Conservation (phyloP, 2,888 invertebrate species). For the Odontocolon sp. region DNA sequence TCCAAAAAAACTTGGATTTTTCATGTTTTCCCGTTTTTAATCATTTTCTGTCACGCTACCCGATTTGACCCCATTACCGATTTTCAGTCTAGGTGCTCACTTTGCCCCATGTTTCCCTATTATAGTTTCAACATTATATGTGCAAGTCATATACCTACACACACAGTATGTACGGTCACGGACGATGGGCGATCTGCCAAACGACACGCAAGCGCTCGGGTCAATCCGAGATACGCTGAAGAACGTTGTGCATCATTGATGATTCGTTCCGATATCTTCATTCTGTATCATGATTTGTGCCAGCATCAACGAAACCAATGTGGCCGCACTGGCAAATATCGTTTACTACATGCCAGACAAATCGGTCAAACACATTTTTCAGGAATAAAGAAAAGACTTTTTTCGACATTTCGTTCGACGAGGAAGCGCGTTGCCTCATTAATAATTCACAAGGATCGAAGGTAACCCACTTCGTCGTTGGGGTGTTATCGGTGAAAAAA, state of each 20-base stretch:
- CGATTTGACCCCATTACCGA: too few species aligned
- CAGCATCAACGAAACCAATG: slow-evolving; percentile 35
- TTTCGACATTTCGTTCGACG: background rate
- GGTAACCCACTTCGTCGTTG: slow-evolving; percentile 43
- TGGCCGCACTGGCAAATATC: too few species aligned
- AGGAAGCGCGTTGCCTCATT: slow-evolving; percentile 57
- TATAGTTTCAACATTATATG: background rate
- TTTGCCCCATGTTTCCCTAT: too few species aligned
- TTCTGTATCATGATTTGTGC: slow-evolving; percentile 34
- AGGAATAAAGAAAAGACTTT: slow-evolving; percentile 29
- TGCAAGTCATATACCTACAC: background rate
- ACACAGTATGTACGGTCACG: background rate
- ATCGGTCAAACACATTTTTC: slow-evolving; percentile 27
- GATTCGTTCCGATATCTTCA: slow-evolving; percentile 32
- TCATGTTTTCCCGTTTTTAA: too few species aligned
- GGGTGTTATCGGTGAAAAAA: slow-evolving; percentile 59
- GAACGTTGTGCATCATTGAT: slow-evolving; percentile 55
- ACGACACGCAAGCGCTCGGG: slow-evolving; percentile 45
- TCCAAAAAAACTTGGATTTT: too few species aligned
- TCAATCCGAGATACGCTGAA: slow-evolving; percentile 44
- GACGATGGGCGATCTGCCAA: slow-evolving; percentile 62
- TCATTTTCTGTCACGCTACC: too few species aligned
- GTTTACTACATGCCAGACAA: slow-evolving; percentile 1
- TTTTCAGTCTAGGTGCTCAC: too few species aligned
- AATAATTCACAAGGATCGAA: slow-evolving; percentile 65